Conservation (phyloP, 2,113 vertebrate species). For the Hippopotamus amphibius region DNA sequence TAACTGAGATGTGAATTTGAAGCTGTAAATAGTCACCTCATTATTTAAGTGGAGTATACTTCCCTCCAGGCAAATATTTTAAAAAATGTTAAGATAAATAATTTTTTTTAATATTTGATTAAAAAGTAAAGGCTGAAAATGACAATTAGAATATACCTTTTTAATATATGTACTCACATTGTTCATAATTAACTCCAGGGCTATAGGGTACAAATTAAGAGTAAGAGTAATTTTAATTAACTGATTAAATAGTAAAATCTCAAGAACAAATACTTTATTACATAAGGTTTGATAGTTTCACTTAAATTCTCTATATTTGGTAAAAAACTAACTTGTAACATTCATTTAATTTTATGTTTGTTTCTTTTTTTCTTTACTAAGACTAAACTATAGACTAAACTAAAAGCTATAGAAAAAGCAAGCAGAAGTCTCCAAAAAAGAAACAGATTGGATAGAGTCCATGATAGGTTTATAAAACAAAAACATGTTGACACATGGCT, state of each 20-base stretch:
- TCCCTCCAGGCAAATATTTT: neutral
- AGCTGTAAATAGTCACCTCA: neutral
- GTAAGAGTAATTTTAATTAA: neutral
- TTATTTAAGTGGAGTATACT: neutral
- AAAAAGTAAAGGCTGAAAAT: neutral
- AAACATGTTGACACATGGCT: neutral
- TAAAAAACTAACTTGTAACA: neutral
- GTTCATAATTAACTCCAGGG: neutral
- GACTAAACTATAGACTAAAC: neutral
- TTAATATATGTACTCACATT: neutral
- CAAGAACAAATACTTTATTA: neutral
- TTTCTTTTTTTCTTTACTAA: neutral
- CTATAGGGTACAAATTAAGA: neutral
- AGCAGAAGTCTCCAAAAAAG: neutral
- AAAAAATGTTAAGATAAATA: neutral
- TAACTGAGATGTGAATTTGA: slow-evolving; percentile 1
- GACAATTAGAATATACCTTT: neutral
- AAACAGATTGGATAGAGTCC: neutral
- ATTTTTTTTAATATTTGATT: neutral
- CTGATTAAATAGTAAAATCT: neutral
- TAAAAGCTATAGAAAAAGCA: neutral
- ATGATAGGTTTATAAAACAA: neutral
- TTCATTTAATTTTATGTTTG: neutral
- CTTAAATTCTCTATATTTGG: neutral
- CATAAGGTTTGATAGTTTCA: neutral